Base-by-base conservation (phyloP, 1,140 invertebrate genomes). In the Sitophilus oryzae region DNA sequence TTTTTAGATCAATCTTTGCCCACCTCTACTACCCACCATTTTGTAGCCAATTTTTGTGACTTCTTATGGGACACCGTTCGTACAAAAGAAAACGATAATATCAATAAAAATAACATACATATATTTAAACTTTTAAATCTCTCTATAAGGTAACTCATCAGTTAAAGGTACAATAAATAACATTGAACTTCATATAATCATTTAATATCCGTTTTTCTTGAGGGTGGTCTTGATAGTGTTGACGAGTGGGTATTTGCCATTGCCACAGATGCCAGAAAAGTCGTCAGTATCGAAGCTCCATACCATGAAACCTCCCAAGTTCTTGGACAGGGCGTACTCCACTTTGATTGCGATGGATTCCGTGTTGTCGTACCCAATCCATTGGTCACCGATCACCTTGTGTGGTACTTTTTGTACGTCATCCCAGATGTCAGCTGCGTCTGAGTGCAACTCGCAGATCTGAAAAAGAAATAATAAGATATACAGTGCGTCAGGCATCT, bases 281-380 rank as follows among this genome's bases (percentile, higher is more conserved):
- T 89, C 86, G 62, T 88, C 86, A 40, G 82, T 83, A 56, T 88
- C 86, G 5, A 89, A 75, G 58, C 80, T 81, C 86, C 86, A 89
- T 0, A 84, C 55, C 83, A 88, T 87, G 3, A 74, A 75, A 16
- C 85, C 85, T 41, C 74, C 81, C 1, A 88, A 70, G 38, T 73
- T 74, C 2, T 71, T 61, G 0, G 64, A 50, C 23, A 77, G 71
- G 1, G 77, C 76, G 52, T 76, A 84, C 21, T 82, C 54, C 0
- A 62, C 59, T 56, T 68, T 68, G 20, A 57, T 25, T 8, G 9
- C 43, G 20, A 67, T 58, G 6, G 66, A 72, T 55, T 52, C 36
- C 9, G 56, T 53, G 25, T 73, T 62, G 38, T 73, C 70, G 38
- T 66, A 73, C 34, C 69, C 63, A 5, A 74, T 60, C 71, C 72